A percentile compares a stretch with the other conserved stretches of the same genome.
These are phyloP conservation scores for Holcopasites calliopsidis DNA, from an alignment of 1,140 invertebrate genomes.

Conservation along the genomic window DNA sequence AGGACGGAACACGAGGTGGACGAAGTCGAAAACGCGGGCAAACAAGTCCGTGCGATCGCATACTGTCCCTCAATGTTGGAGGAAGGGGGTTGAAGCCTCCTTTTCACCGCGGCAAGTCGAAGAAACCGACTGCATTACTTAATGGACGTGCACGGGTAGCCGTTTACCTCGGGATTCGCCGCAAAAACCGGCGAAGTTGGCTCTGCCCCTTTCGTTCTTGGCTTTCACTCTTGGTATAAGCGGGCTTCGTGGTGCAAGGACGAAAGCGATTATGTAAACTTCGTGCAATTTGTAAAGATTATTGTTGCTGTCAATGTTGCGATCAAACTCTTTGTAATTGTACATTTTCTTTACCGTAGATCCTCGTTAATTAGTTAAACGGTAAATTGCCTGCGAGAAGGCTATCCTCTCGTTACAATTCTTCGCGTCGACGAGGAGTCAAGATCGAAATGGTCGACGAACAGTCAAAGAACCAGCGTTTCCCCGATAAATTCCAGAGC, in stretches of 20 bases:
- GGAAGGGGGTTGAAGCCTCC: background rate
- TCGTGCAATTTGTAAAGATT: too few species aligned
- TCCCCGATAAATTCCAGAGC: slow-evolving; percentile 29
- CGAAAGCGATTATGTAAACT: slow-evolving; percentile 68
- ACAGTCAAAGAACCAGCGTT: background rate
- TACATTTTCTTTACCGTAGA: too few species aligned
- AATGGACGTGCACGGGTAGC: slow-evolving; percentile 67
- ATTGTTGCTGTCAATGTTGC: too few species aligned
- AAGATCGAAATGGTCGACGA: too few species aligned
- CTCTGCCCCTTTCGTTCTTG: background rate
- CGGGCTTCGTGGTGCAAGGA: slow-evolving; percentile 24
- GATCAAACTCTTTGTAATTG: background rate
- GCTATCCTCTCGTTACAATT: too few species aligned
- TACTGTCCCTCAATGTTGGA: slow-evolving; percentile 8
- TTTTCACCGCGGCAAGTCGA: slow-evolving; percentile 65
- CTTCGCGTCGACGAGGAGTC: too few species aligned
- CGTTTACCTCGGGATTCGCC: slow-evolving; percentile 55
- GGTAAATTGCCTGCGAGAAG: too few species aligned
- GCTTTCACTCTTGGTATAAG: background rate
- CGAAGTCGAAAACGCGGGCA: slow-evolving; percentile 46
- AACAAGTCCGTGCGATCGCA: slow-evolving; percentile 48
- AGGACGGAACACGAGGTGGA: slow-evolving; percentile 3
- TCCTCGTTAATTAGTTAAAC: background rate
- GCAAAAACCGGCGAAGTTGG: slow-evolving; percentile 47
- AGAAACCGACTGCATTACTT: slow-evolving; percentile 73